A percentile compares a stretch with the other conserved stretches of the same genome.
Evolutionary conservation across 2,888 invertebrate species (phyloP).

Genomic region (Leucozona laternaria): DNA sequence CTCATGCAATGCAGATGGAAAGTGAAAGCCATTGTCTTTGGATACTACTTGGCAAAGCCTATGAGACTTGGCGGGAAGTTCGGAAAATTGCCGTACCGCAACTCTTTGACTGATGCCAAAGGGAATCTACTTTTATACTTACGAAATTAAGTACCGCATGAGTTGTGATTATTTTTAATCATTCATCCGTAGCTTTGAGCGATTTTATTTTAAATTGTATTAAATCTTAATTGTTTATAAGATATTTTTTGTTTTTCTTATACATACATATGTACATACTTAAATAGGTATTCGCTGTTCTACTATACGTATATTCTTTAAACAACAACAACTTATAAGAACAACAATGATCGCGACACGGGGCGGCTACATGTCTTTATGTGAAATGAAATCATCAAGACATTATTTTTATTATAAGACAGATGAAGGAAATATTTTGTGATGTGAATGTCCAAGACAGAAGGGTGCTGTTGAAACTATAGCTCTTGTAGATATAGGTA

Average conservation of each 20-base stretch:
- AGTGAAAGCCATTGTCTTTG: slow-evolving; percentile 70
- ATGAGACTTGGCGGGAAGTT: slow-evolving; percentile 31
- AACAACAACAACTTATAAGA: too few relatives aligned
- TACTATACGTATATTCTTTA: too few relatives aligned
- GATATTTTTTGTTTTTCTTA: slow-evolving; percentile 36
- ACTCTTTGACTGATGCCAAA: slow-evolving; percentile 56
- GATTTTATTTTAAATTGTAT: slow-evolving; percentile 68
- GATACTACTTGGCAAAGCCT: slow-evolving; percentile 22
- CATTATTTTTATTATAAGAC: slow-evolving; percentile 32
- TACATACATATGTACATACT: not conserved
- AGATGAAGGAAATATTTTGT: slow-evolving; percentile 1
- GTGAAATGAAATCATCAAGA: slow-evolving; percentile 71
- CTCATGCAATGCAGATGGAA: slow-evolving; percentile 52
- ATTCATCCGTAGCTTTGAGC: slow-evolving; percentile 72
- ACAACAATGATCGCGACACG: slow-evolving; percentile 7
- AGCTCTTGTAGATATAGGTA: not conserved
- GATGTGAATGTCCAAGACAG: slow-evolving; percentile 3
- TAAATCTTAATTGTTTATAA: slow-evolving; percentile 70
- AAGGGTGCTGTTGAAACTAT: slow-evolving; percentile 43
- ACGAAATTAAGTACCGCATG: slow-evolving; percentile 31
- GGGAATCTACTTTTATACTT: slow-evolving; percentile 41
- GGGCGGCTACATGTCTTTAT: slow-evolving; percentile 52
- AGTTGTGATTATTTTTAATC: slow-evolving; percentile 73
- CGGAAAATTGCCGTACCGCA: slow-evolving; percentile 40
- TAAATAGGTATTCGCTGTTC: not conserved